Evolutionary conservation across 2,888 invertebrate genomes (phyloP), one percentile per base, ranked within the genome.

Genomic region (Neuroscelio doddi): DNA sequence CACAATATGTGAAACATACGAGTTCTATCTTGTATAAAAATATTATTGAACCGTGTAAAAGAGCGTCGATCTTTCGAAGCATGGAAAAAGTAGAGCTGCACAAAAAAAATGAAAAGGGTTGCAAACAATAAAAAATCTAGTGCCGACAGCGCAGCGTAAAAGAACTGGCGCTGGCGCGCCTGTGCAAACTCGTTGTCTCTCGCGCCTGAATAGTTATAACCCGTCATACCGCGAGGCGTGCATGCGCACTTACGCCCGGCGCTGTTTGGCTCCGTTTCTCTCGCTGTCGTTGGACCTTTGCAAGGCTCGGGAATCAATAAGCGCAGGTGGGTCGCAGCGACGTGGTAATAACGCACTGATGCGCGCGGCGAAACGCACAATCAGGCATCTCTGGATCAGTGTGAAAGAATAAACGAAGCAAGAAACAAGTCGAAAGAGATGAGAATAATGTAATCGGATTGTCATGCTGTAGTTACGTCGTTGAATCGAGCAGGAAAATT

Each of bases 261-360:
- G 71, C 69, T 61, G 56, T 50, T 59, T 52, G 47, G 38, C 21
- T 52, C 46, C 32, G 16, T 38, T 14, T 47, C 44, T 21, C 44
- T 41, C 45, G 12, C 57, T 49, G 61, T 58, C 59, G 59, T 64
- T 51, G 50, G 58, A 24, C 42, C 46, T 39, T 57, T 34, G 36
- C 24, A 45, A 46, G 47, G 32, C 50, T 59, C 50, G 45, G 70
- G 70, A 74, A 79, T 79, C 79, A 78, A 79, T 79, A 79, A 79
- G 72, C 74, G 76, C 74, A 73, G 74, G 76, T 73, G 75, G 70
- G 55, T 63, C 67, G 55, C 69, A 67, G 52, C 71, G 67, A 46
- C 65, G 67, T 58, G 59, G 62, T 56, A 51, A 46, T 29, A 47
- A 38, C 53, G 51, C 51, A 46, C 61, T 27, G 49, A 51, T 16